Conservation (phyloP, 2,113 vertebrate genomes). For the Pachyramphus minor region DNA sequence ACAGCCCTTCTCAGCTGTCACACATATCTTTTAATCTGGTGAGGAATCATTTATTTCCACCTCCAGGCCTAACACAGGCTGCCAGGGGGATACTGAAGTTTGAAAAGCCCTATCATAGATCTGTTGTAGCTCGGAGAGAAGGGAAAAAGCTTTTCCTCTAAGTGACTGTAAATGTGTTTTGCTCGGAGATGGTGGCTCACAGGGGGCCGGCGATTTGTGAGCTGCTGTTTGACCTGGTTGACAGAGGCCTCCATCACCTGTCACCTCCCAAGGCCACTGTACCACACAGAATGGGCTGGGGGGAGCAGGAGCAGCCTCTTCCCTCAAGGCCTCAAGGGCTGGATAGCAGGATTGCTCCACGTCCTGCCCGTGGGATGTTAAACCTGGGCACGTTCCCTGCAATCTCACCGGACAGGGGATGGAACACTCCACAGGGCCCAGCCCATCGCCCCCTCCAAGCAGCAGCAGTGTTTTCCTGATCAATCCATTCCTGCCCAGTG, state of each 20-base stretch:
- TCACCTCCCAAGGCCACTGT: not conserved
- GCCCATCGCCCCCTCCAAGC: not conserved
- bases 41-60: constrained; percentile 14
- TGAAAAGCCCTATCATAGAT: constrained; percentile 28
- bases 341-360: accelerated
- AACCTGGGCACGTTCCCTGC: accelerated
- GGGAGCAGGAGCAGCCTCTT: not conserved
- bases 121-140: constrained; percentile 10
- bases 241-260: not conserved
- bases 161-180: not conserved
- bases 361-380: not conserved
- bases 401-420: accelerated
- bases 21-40: not conserved
- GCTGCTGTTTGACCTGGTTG: not conserved
- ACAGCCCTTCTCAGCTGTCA: not conserved
- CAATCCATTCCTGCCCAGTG: not conserved
- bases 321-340: accelerated
- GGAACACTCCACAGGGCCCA: not conserved
- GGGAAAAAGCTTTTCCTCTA: constrained; percentile 18
- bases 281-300: accelerated
- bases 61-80: not conserved
- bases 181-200: not conserved
- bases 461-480: not conserved
- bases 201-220: not conserved
- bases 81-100: constrained; percentile 17